Base-by-base conservation (phyloP, 2,888 invertebrate species). In the Drosophila kuntzei region DNA sequence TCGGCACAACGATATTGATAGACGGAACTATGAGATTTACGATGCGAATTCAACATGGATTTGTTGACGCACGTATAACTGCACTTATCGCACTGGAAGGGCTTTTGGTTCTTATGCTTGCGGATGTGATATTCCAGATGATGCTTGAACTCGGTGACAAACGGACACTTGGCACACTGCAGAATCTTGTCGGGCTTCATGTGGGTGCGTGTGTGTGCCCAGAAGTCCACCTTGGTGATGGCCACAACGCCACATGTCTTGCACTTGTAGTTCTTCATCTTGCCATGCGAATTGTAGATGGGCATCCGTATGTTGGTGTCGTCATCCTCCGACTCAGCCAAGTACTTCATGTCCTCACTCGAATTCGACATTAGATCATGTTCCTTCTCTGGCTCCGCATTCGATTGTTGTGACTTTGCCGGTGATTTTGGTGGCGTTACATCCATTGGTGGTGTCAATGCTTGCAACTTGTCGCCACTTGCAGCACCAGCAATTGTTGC, bases 81-180 rank as follows among this genome's bases (percentile, higher is more conserved):
- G 91, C 99, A 99, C 90, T 97, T 95, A 71, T 94, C 94, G 92
- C 99, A 99, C 91, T 97, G 96, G 93, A 97, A 99, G 1, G 99
- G 99, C 91, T 99, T 99, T 0, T 96, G 96, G 37, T 98, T 98
- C 85, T 96, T 94, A 92, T 99, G 99, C 91, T 99, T 99, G 43
- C 98, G 94, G 91, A 98, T 94, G 91, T 99, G 99, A 89, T 99
- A 99, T 91, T 99, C 99, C 66, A 99, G 93, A 85, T 99, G 99
- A 91, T 99, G 99, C 90, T 99, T 99, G 93, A 98, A 98, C 91
- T 99, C 99, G 0, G 99, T 99, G 3, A 99, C 98, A 90, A 99
- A 99, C 0, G 97, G 97, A 90, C 99, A 99, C 87, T 96, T 95
- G 4, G 96, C 95, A 89, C 99, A 99, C 68, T 95, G 95, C 27